These are phyloP conservation scores for Leptopilina clavipes DNA, from an alignment of 1,140 invertebrate species.

Conservation along the genomic window DNA sequence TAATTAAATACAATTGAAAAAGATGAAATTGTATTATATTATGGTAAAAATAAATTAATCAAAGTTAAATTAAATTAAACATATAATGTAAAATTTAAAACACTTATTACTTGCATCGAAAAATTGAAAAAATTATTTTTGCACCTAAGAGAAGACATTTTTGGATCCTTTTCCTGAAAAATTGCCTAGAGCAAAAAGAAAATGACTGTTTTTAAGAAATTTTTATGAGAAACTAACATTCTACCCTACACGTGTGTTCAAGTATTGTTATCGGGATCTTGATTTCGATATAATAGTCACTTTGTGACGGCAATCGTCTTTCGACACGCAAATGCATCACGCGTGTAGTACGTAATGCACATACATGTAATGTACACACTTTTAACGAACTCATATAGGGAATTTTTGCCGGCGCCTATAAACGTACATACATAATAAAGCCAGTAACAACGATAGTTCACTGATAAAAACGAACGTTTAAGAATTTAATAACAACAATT, in stretches of 20 bases:
- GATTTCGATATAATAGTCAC: constrained; percentile 73
- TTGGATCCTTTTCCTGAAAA: too few species aligned
- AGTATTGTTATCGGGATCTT: constrained; percentile 68
- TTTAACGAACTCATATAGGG: constrained; percentile 38
- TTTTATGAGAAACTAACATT: constrained; percentile 61
- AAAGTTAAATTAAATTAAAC: too few species aligned
- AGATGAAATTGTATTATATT: too few species aligned
- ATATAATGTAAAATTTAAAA: too few species aligned
- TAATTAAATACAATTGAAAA: too few species aligned
- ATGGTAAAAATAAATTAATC: too few species aligned
- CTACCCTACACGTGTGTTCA: constrained; percentile 63
- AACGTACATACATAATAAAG: constrained; percentile 52
- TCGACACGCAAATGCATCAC: constrained; percentile 66
- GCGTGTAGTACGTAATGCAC: constrained; percentile 14
- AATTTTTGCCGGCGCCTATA: constrained; percentile 44
- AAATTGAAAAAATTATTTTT: neutral
- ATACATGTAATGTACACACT: constrained; percentile 37
- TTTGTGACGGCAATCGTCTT: constrained; percentile 72
- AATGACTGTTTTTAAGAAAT: neutral
- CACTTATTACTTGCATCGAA: too few species aligned
- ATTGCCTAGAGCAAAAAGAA: too few species aligned
- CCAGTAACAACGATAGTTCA: constrained; percentile 53
- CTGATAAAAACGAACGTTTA: constrained; percentile 57
- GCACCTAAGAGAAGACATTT: too few species aligned
- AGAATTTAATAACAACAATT: constrained; percentile 57